Base-by-base conservation (phyloP, 1,140 invertebrate species). In the Halesus radiatus region DNA sequence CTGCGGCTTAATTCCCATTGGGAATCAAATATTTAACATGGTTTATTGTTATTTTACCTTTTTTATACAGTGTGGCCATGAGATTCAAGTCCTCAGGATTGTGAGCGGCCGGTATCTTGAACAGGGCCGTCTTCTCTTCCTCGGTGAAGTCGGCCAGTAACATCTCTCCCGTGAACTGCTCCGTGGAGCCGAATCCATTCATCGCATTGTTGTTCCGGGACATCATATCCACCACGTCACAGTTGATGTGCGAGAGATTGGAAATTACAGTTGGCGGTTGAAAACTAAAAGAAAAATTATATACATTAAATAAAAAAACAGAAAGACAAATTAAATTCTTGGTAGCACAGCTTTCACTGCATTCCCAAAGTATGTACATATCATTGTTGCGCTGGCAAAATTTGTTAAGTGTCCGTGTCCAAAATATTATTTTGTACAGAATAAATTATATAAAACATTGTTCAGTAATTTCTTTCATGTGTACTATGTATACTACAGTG, bases 81-180 rank as follows among this genome's bases (percentile, higher is more conserved):
- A 97, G 89, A 84, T 93, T 92, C 50, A 97, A 90, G 86, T 97
- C 96, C 77, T 97, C 95, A 0, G 93, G 90, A 84, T 93, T 93
- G 20, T 90, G 90, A 1, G 93, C 91, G 10, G 94, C 94, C 15
- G 94, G 93, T 80, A 95, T 91, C 78, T 90, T 90, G 56, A 94
- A 88, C 10, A 96, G 90, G 16, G 91, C 92, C 8, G 89, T 90
- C 26, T 92, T 90, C 85, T 95, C 94, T 56, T 92, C 92, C 37
- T 91, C 90, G 2, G 89, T 91, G 84, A 95, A 93, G 20, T 92
- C 91, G 70, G 91, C 88, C 18, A 95, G 86, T 0, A 87, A 81
- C 0, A 86, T 87, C 79, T 88, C 87, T 1, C 85, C 85, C 0
- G 84, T 82, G 13, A 85, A 85, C 23, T 85, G 85, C n/a, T 85